Percentiles rank a stretch among this genome's conserved stretches.
Conservation (phyloP, 2,888 invertebrate species). For the Drosophila paracracens region DNA sequence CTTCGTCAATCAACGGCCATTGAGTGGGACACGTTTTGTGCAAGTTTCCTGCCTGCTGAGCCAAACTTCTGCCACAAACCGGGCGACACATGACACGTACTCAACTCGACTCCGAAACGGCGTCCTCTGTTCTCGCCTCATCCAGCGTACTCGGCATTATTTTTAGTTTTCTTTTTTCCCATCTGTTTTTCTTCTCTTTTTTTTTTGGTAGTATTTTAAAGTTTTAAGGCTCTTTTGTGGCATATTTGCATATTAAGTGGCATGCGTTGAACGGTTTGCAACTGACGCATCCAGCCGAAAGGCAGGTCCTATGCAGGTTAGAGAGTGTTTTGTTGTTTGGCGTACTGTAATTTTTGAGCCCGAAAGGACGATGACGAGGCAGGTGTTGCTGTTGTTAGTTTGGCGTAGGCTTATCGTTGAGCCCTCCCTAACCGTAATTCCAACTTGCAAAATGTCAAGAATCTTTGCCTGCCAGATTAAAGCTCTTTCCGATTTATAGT, state of each 20-base stretch:
- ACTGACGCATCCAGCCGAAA: constrained; percentile 25
- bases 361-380: constrained; percentile 23
- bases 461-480: constrained; percentile 56
- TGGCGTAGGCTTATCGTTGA: constrained; percentile 69
- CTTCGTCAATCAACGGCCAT: constrained; percentile 74
- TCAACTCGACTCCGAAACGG: constrained; percentile 49
- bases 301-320: constrained; percentile 1
- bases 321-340: constrained; percentile 7
- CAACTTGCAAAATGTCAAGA: constrained; percentile 68
- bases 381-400: constrained; percentile 73
- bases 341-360: constrained; percentile 19
- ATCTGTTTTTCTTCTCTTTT: constrained; percentile 59
- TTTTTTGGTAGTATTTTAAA: constrained; percentile 73
- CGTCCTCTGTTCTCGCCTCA: constrained; percentile 2
- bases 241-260: constrained; percentile 79
- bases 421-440: constrained; percentile 57
- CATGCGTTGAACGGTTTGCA: constrained; percentile 66
- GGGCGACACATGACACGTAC: constrained; percentile 77
- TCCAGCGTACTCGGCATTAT: constrained; percentile 57
- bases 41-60: constrained; percentile 67
- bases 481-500: constrained; percentile 23
- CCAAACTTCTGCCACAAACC: constrained; percentile 75
- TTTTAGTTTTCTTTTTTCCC: constrained; percentile 63
- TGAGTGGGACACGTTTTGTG: constrained; percentile 74
- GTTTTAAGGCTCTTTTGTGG: constrained; percentile 80